Evolutionary conservation across 1,140 invertebrate genomes (phyloP), one percentile per base, ranked within the genome.

Genomic region (Sycophila sp.): DNA sequence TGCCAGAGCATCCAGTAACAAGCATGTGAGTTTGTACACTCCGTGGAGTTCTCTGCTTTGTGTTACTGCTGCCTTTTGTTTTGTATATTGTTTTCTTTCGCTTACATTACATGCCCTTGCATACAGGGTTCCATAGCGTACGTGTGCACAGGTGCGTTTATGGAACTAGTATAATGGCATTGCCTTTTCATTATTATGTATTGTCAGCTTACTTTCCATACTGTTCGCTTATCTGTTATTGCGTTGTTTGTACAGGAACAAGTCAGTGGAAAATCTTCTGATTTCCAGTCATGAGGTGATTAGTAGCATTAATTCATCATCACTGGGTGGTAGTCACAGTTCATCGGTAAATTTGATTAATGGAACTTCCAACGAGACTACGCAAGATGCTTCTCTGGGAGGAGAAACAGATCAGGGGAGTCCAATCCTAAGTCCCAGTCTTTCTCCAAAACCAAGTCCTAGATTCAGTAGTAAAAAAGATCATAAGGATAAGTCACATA

Each of bases 251-350:
- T 15, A 15, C 76, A 91, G 90, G 89, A 87, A 89, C 80, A 91
- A 90, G 78, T 90, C 90, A 30, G 89, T 90, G 80, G 90, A 91
- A 80, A 90, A 91, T 78, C 78, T 91, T 38, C 81, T 91, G 53
- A 86, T 89, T 77, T 89, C 89, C 51, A 90, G 89, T 66, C 90
- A 90, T 75, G 90, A 91, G 80, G 89, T 89, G 36, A 89, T 90
- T 13, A 83, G 71, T 65, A 86, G 83, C 56, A 85, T 86, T 73
- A 87, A 80, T 71, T 85, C 83, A 6, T 85, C 83, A 6, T 80
- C 84, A 1, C 80, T 79, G 5, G 72, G 83, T 24, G 69, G 77
- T 26, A 75, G 75, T 60, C 80, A 81, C 6, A 78, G 62, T 62
- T 72, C 79, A 26, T 72, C 77, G 4, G 42, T 62, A 30, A 84